These are phyloP conservation scores for Clivina fossor DNA, from an alignment of 2,888 invertebrate genomes.

Conservation along the genomic window DNA sequence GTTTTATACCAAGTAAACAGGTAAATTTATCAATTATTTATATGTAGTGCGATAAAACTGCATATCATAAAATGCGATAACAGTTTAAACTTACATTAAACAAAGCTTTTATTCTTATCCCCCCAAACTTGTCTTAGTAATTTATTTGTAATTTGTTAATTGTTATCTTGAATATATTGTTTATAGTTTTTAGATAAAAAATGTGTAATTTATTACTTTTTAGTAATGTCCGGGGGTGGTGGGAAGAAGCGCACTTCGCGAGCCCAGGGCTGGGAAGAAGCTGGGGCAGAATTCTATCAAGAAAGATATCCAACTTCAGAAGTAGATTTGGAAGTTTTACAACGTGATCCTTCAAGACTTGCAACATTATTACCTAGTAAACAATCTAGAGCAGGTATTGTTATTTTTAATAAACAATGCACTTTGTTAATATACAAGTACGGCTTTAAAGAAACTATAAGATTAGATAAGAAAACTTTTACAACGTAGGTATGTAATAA, in stretches of 20 bases:
- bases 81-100: too few relatives aligned
- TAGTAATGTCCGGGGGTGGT: constrained; percentile 61
- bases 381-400: constrained; percentile 74
- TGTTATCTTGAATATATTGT: too few relatives aligned
- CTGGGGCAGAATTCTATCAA: constrained; percentile 82
- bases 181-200: constrained; percentile 8
- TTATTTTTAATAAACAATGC: too few relatives aligned
- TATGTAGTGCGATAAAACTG: not conserved
- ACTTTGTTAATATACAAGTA: too few relatives aligned
- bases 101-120: too few relatives aligned
- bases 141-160: too few relatives aligned
- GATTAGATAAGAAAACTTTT: too few relatives aligned
- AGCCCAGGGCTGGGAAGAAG: constrained; percentile 79
- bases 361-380: constrained; percentile 79
- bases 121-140: too few relatives aligned
- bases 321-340: constrained; percentile 68
- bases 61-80: too few relatives aligned
- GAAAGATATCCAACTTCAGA: constrained; percentile 72
- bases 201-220: too few relatives aligned
- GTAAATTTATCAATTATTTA: constrained; percentile 18
- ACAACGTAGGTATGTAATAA: too few relatives aligned
- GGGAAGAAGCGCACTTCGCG: constrained; percentile 58
- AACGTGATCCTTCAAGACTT: constrained; percentile 72
- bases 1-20: constrained; percentile 27
- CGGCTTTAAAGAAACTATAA: too few relatives aligned